phyloP scores from a whole-genome alignment of 2,888 invertebrate genomes.

The Drosophila bunnanda region DNA sequence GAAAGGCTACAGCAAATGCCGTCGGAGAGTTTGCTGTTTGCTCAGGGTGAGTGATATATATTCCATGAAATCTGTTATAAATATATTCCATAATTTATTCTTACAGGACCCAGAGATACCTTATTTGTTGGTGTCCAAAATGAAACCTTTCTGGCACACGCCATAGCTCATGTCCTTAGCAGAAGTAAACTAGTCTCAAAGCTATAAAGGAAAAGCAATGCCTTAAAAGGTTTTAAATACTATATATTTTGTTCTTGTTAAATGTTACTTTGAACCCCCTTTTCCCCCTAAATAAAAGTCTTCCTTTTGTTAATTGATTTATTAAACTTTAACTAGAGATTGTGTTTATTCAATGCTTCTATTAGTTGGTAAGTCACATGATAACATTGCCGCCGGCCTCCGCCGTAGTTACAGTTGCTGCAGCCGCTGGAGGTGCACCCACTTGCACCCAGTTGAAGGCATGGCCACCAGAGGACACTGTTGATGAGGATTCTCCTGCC shows the following conservation, averaged over 20 bases:
- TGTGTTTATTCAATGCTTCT: slow-evolving; percentile 47
- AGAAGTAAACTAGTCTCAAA: slow-evolving; percentile 80
- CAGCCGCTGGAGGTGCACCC: slow-evolving; percentile 6
- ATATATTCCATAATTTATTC: not conserved
- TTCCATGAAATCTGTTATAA: not conserved
- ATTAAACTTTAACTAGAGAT: slow-evolving; percentile 63
- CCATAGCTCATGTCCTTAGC: slow-evolving; percentile 91
- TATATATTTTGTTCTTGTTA: not conserved
- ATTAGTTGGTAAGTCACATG: slow-evolving; percentile 51
- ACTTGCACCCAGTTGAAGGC: slow-evolving; percentile 61
- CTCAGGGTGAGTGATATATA: slow-evolving; percentile 52
- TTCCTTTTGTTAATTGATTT: slow-evolving; percentile 38
- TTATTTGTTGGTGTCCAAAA: slow-evolving; percentile 94
- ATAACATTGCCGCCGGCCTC: slow-evolving; percentile 41
- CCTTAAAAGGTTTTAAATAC: not conserved
- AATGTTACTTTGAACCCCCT: not conserved
- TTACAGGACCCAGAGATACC: slow-evolving; percentile 92
- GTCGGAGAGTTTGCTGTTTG: slow-evolving; percentile 67
- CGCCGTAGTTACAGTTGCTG: slow-evolving; percentile 9
- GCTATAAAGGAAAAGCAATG: not conserved
- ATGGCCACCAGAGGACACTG: slow-evolving; percentile 39
- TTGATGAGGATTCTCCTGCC: slow-evolving; percentile 15
- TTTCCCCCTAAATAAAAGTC: not conserved
- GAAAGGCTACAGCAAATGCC: slow-evolving; percentile 47
- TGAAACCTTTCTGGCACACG: slow-evolving; percentile 94